phyloP scores from a whole-genome alignment of 92 coral and sea anemone genomes.

The Hydrozoanthus gracilis region DNA sequence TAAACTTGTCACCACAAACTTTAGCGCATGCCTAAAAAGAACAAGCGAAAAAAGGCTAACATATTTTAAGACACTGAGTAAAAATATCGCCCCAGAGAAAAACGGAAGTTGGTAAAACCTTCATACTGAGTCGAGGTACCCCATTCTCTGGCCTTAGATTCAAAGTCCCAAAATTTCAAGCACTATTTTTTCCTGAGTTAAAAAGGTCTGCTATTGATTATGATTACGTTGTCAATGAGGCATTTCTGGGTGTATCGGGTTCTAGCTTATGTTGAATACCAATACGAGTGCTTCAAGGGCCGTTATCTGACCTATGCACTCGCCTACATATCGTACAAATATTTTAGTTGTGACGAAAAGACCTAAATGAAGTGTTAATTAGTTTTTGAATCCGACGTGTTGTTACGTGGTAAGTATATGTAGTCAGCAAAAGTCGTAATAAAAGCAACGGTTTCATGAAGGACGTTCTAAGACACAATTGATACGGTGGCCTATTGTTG shows the following conservation, averaged over 20 bases:
- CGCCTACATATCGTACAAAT: constrained; percentile 19
- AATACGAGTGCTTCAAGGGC: constrained; percentile 11
- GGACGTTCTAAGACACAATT: not conserved
- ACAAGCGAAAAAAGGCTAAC: too few relatives aligned
- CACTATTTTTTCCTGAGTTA: too few relatives aligned
- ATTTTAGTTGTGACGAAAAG: not conserved
- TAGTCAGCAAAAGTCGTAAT: not conserved
- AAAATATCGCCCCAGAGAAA: too few relatives aligned
- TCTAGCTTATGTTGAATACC: not conserved
- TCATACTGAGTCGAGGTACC: too few relatives aligned
- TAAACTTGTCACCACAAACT: too few relatives aligned
- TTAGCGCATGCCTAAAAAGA: too few relatives aligned
- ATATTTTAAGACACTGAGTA: too few relatives aligned
- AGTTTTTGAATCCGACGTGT: constrained; percentile 23
- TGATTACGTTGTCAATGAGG: not conserved
- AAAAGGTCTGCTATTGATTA: not conserved
- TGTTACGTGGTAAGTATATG: not conserved
- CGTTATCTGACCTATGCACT: constrained; percentile 31
- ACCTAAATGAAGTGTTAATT: not conserved
- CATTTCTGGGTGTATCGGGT: not conserved
- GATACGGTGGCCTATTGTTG: not conserved
- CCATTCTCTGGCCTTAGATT: too few relatives aligned
- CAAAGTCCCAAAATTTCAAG: not conserved
- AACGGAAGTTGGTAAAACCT: too few relatives aligned
- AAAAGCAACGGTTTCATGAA: not conserved